Evolutionary conservation across 2,113 vertebrate genomes (phyloP), one percentile per base, ranked within the genome.

Genomic region (Anarrhichthys ocellatus): DNA sequence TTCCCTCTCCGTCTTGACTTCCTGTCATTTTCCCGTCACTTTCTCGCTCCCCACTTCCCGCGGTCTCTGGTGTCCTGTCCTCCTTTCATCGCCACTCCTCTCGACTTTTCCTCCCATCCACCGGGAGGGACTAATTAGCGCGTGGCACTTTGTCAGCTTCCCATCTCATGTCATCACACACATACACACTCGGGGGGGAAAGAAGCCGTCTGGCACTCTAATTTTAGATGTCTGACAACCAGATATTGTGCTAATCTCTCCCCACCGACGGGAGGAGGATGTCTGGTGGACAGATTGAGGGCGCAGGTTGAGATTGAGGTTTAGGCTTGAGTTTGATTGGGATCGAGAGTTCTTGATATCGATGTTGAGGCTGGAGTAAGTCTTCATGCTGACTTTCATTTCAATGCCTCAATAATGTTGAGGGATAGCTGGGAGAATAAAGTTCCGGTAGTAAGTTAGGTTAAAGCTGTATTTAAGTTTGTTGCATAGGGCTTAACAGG

Each of bases 61-160:
- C 40, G 11, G 72, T 88, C 91, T 92, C 91, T 38, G 11, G 90
- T 79, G 89, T 76, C 87, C 85, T 87, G 91, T 91, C 92, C 92
- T 89, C 84, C 73, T 92, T 90, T 88, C 79, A 46, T 89, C 85
- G 62, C 75, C 81, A 59, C 76, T 81, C 73, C 63, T 89, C 74
- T 61, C 52, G 15, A 6, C 75, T 83, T 79, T 66, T 78, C 82
- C 48, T 86, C 80, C 74, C 81, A 42, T 88, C 86, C 79, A 78
- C 73, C n/a, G 81, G 81, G 79, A 92, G 76, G 79, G 54, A 76
- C 85, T 92, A 92, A 93, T 93, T 92, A 93, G 89, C 44, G 76
- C 54, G 81, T 87, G 86, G 72, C 84, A 91, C 87, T 88, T 92
- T 84, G 87, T 90, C 88, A 84, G 85, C 82, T 68, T 80, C 87